phyloP scores from a whole-genome alignment of 2,797 vertebrate genomes.

The Heteromormyrus szaboi region DNA sequence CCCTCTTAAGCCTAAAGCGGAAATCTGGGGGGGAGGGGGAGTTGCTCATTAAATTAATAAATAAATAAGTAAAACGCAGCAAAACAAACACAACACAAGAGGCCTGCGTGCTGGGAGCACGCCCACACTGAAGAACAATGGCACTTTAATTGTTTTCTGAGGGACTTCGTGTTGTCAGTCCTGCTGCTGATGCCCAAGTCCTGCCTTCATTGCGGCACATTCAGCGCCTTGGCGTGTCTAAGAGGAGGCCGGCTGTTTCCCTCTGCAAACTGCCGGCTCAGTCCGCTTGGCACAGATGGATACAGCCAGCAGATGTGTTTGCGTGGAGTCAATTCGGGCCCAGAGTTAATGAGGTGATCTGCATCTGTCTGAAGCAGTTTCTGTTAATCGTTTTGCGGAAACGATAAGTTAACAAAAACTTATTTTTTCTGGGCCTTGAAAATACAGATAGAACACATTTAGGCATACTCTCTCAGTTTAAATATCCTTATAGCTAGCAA shows the following conservation, averaged over 20 bases:
- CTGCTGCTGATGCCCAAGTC: constrained; percentile 20
- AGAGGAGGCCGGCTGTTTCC: constrained; percentile 45
- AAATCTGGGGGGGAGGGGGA: neutral
- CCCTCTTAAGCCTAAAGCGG: neutral
- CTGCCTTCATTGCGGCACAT: constrained; percentile 46
- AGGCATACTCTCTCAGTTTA: neutral
- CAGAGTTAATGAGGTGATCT: constrained; percentile 62
- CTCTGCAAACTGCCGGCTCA: constrained; percentile 34
- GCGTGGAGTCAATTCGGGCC: constrained; percentile 52
- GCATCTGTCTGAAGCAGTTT: constrained; percentile 61
- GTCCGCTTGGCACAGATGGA: constrained; percentile 56
- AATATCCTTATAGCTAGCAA: neutral
- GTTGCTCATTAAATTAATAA: neutral
- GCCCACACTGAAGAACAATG: constrained; percentile 25
- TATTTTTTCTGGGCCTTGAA: neutral
- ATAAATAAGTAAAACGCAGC: neutral
- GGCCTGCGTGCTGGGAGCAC: neutral
- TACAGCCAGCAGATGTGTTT: constrained; percentile 58
- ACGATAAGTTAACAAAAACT: constrained; percentile 35
- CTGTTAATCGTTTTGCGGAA: constrained; percentile 56
- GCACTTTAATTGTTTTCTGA: constrained; percentile 44
- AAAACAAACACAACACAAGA: constrained; percentile 15
- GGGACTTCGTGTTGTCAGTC: constrained; percentile 49
- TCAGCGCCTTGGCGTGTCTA: constrained; percentile 47
- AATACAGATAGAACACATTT: neutral